Evolutionary conservation across 2,113 vertebrate species (phyloP).

Genomic region (Cettia cetti): DNA sequence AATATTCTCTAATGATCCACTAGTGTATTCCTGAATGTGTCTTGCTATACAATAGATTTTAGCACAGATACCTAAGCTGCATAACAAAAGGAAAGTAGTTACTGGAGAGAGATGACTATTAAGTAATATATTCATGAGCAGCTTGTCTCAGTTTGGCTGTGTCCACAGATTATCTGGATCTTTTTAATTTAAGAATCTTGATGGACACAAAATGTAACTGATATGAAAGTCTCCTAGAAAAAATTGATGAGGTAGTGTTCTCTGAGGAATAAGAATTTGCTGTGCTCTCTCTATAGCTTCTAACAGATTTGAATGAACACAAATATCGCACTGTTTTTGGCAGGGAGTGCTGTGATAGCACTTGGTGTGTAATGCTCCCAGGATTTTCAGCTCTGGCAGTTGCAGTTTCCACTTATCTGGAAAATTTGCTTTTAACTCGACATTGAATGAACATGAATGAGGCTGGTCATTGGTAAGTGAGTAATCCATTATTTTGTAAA

Average conservation of each 20-base stretch:
- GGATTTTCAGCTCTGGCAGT: background rate
- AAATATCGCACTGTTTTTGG: background rate
- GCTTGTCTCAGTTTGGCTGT: slow-evolving; percentile 17
- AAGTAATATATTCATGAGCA: slow-evolving; percentile 43
- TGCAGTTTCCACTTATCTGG: background rate
- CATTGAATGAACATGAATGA: background rate
- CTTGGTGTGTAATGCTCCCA: background rate
- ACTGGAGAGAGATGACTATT: background rate
- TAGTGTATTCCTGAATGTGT: slow-evolving; percentile 14
- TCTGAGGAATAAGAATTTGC: slow-evolving; percentile 7
- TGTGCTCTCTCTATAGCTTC: background rate
- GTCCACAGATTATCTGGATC: slow-evolving; percentile 28
- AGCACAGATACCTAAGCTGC: background rate
- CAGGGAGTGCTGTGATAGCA: background rate
- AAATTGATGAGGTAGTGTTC: slow-evolving; percentile 27
- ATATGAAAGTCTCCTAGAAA: slow-evolving; percentile 33
- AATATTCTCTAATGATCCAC: slow-evolving; percentile 60
- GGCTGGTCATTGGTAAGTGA: background rate
- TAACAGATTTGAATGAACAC: background rate
- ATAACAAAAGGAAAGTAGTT: slow-evolving; percentile 26
- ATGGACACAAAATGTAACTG: slow-evolving; percentile 21
- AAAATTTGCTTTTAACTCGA: background rate
- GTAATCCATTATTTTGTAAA: background rate
- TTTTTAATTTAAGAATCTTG: slow-evolving; percentile 47
- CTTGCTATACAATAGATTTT: slow-evolving; percentile 26